These are phyloP conservation scores for Tortrix viridana DNA, from an alignment of 2,888 invertebrate genomes.

Conservation along the genomic window DNA sequence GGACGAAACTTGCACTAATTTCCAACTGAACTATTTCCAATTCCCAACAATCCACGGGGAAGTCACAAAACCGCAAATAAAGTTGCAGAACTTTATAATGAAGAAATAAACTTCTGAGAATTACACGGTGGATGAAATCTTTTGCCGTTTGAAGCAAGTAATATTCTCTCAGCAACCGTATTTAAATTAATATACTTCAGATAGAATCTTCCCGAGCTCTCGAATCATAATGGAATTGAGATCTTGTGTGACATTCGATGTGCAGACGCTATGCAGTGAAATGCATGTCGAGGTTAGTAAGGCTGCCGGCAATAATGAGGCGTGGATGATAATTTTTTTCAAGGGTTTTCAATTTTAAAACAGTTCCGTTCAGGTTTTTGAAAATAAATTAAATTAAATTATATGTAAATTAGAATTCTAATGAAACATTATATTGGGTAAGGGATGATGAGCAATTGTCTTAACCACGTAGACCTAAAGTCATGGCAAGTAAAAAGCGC, in stretches of 20 bases:
- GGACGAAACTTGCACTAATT: not conserved
- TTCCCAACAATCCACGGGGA: not conserved
- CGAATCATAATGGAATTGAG: constrained; percentile 31
- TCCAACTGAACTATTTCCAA: not conserved
- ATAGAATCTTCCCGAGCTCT: constrained; percentile 6
- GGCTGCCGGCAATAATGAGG: not conserved
- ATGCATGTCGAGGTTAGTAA: constrained; percentile 20
- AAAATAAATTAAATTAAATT: not conserved
- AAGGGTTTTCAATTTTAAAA: not conserved
- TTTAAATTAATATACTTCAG: constrained; percentile 23
- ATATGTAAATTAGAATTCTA: no score
- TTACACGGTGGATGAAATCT: constrained; percentile 5
- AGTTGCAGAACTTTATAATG: not conserved
- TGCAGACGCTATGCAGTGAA: constrained; percentile 13
- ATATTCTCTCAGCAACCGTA: constrained; percentile 1
- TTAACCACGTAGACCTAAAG: no score
- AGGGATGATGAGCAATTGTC: no score
- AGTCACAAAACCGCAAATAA: not conserved
- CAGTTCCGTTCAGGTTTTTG: not conserved
- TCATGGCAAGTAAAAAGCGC: no score
- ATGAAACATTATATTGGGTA: no score
- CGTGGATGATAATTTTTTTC: not conserved
- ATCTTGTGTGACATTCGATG: constrained; percentile 28
- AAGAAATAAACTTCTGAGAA: constrained; percentile 1
- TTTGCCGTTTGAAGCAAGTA: constrained; percentile 11